Evolutionary conservation across 2,888 invertebrate species (phyloP), one percentile per base, ranked within the genome.

Genomic region (Caenorhabditis sp.): DNA sequence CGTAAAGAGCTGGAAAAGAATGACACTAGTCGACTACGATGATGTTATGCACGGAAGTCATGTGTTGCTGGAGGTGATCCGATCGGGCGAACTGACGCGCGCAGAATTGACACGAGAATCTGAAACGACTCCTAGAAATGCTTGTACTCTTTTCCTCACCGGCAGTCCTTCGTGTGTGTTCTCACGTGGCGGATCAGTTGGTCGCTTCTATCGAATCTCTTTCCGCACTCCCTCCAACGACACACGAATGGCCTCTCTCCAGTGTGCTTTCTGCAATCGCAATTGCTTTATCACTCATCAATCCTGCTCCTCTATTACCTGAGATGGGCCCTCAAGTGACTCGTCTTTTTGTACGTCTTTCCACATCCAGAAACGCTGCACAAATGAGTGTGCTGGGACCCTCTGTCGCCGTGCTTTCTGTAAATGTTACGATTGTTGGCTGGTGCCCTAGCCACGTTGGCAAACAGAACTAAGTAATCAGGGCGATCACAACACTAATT

Each of bases 301-400:
- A n/a, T 17, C 9, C 2, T 13, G 13, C 8, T 32, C 17, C n/a
- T 32, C 27, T 9, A 20, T 15, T 22, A 66, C 80, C 81, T 70
- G 26, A 77, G 24, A 72, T 81, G 81, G 0, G 81, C 81, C 41
- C 75, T 73, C 46, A 81, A 50, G 68, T 81, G 81, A 22, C 81
- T 81, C 15, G 81, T 81, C 55, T 81, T 81, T 46, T 71, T 73
- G 53, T 81, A 81, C 9, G 78, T 81, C 45, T 79, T 81, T n/a
- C 46, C 50, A 27, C 81, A 81, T 0, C 75, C 75, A 6, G 56
- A 52, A 15, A 62, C 48, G 35, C 56, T 55, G 46, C 81, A 81
- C 32, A 77, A 43, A 55, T 81, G 81, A n/a, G 61, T 35, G 46
- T 58, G 61, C 22, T 46, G 26, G 11, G 59, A 45, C 2, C 61